Evolutionary conservation across 2,113 vertebrate species (phyloP), one percentile per base, ranked within the genome.

Genomic region (Chaetodon auriga): DNA sequence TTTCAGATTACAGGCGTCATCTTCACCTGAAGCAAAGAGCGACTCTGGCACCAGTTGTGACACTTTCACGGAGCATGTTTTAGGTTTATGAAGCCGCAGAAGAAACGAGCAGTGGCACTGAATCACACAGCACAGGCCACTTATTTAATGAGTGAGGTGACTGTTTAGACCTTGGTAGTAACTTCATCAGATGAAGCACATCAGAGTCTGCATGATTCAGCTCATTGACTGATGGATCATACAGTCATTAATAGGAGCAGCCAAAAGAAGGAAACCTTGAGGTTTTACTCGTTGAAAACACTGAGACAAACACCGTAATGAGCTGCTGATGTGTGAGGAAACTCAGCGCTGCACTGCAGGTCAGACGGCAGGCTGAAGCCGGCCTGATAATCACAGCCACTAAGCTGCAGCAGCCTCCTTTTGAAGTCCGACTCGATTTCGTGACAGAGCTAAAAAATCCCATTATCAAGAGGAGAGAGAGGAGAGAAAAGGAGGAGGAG

Each of bases 351-450:
- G 36, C 30, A 1, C 46, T 41, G 60, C 72, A 51, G 57, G 58
- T 62, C 57, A 23, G 58, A 51, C 58, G 13, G 58, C 35, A 23
- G 21, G 45, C 19, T 15, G 30, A 58, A 57, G 6, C 57, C 18
- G 19, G 12, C 25, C 10, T 25, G 21, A 63, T 18, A 23, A 38
- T 41, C 72, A 77, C 53, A 54, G 38, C 6, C 49, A 35, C 45
- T 82, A 71, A 88, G 81, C 78, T 58, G 64, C 8, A 36, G 43
- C 78, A n/a, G 55, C 64, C 45, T 9, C 5, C 68, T 65, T 89
- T 87, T 89, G 82, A 89, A 89, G 87, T 77, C 65, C 2, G 41
- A 46, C 78, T 83, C n/a, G 35, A 70, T 80, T 89, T 81, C 36
- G 78, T 70, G 68, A 69, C 77, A 78, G 62, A 87, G 87, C 84